A percentile compares a stretch with the other conserved stretches of the same genome.
These are phyloP conservation scores for Acestrorhynchus altus DNA, from an alignment of 2,797 vertebrate species.

Conservation along the genomic window DNA sequence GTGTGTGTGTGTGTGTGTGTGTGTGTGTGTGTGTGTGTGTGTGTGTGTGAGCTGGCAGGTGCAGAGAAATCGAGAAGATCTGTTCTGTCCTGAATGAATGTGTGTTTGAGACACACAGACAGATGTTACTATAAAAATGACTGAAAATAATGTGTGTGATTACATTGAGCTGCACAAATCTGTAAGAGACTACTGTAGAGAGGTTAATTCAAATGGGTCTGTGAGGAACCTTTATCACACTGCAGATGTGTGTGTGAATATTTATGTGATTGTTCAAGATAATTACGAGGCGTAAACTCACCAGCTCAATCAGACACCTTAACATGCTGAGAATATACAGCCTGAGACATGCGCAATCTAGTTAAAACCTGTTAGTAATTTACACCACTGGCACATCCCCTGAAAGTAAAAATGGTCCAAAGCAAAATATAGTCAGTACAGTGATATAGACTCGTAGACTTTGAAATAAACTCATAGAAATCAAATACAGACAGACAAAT, in stretches of 20 bases:
- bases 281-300: constrained; percentile 59
- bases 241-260: constrained; percentile 53
- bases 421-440: background rate
- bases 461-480: background rate
- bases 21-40: no score
- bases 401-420: background rate
- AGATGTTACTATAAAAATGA: background rate
- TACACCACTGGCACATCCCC: background rate
- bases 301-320: constrained; percentile 58
- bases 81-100: background rate
- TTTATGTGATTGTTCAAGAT: constrained; percentile 63
- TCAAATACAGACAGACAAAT: background rate
- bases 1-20: no score
- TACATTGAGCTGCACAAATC: background rate
- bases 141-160: background rate
- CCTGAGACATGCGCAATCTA: background rate
- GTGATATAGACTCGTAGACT: background rate
- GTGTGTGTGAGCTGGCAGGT: no score
- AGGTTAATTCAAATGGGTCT: constrained; percentile 59
- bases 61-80: background rate
- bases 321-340: constrained; percentile 53
- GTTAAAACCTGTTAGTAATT: background rate
- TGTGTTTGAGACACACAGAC: background rate
- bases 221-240: constrained; percentile 1
- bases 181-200: background rate